A percentile compares a stretch with the other conserved stretches of the same genome.
phyloP scores from a whole-genome alignment of 2,797 vertebrate species.

The Hemitrygon akajei region DNA sequence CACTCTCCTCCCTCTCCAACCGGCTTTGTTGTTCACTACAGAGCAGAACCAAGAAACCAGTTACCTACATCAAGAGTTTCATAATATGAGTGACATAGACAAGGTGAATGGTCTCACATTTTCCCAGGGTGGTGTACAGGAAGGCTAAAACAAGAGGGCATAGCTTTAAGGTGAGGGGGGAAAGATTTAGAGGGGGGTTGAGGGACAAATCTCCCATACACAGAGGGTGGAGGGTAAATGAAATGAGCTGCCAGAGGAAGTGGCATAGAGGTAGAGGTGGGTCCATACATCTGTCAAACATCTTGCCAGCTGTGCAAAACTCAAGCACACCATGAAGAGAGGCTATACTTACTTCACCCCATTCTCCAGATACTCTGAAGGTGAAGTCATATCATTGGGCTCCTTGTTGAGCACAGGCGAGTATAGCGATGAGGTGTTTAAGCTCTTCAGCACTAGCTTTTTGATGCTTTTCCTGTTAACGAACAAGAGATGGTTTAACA shows the following conservation, averaged over 20 bases:
- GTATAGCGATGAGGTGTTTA: conserved; percentile 75
- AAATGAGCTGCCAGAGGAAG: no score
- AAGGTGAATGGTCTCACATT: no score
- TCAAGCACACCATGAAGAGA: background rate
- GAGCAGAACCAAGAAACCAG: background rate
- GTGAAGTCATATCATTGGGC: conserved; percentile 71
- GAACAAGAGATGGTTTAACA: background rate
- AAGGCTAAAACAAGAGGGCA: no score
- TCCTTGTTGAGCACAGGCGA: conserved; percentile 66
- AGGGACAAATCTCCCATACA: background rate
- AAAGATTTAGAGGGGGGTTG: background rate
- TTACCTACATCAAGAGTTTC: background rate
- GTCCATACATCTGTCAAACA: background rate
- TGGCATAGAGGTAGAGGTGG: background rate
- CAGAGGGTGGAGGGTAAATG: no score
- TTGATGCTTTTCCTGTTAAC: conserved; percentile 84
- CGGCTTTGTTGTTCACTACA: conserved; percentile 58
- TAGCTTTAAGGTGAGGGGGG: no score
- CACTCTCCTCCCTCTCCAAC: conserved; percentile 56
- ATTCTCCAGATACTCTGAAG: conserved; percentile 76
- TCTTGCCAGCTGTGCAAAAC: background rate
- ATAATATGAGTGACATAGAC: no score
- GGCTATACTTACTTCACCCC: conserved; percentile 64
- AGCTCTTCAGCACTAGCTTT: conserved; percentile 88
- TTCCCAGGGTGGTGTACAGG: no score